Evolutionary conservation across 2,113 vertebrate species (phyloP).

Genomic region (Petroica traversi): DNA sequence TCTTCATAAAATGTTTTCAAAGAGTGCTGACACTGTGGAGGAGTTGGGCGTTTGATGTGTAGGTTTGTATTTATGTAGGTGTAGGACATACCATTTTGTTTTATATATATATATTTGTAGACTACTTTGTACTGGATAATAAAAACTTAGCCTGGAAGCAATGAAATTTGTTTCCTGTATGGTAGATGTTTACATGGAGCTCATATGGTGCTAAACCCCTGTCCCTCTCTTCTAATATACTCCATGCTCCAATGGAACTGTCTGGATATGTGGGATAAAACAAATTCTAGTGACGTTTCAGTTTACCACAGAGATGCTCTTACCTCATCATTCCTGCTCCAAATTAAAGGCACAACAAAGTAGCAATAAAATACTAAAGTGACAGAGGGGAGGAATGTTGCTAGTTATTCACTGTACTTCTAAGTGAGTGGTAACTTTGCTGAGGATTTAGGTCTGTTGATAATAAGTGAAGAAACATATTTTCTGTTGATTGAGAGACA

Average conservation of each 20-base stretch:
- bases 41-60: slow-evolving; percentile 21
- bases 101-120: background rate
- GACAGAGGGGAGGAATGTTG: background rate
- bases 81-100: slow-evolving; percentile 14
- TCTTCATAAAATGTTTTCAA: slow-evolving; percentile 30
- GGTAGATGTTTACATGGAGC: slow-evolving; percentile 17
- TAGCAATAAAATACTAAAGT: background rate
- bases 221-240: background rate
- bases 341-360: background rate
- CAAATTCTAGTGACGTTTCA: background rate
- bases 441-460: background rate
- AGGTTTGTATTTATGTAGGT: slow-evolving; percentile 22
- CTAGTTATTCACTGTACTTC: background rate
- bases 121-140: slow-evolving; percentile 29
- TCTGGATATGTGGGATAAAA: background rate
- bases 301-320: background rate
- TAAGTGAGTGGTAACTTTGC: background rate
- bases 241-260: background rate
- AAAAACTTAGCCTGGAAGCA: slow-evolving; percentile 8
- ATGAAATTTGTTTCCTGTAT: background rate
- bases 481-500: background rate
- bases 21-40: slow-evolving; percentile 15
- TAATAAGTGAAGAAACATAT: background rate
- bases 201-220: background rate
- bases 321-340: slow-evolving; percentile 20